Conservation (phyloP, 1,140 invertebrate genomes). For the Drosophila littoralis region DNA sequence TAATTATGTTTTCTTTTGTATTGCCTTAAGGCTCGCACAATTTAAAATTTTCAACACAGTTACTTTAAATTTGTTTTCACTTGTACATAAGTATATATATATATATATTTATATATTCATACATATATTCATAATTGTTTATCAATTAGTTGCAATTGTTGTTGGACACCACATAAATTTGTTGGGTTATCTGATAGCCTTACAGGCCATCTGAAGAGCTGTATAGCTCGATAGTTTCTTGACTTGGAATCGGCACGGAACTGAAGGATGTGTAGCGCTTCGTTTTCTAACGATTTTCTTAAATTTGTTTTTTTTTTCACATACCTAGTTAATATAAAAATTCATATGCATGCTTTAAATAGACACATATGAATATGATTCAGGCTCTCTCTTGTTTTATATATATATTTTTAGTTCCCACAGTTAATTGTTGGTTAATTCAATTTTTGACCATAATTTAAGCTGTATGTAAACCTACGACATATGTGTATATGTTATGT, state of each 20-base stretch:
- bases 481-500: slow-evolving; percentile 40
- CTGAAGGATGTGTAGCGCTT: slow-evolving; percentile 29
- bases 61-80: slow-evolving; percentile 37
- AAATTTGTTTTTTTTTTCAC: slow-evolving; percentile 28
- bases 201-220: slow-evolving; percentile 18
- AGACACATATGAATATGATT: slow-evolving; percentile 68
- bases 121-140: slow-evolving; percentile 24
- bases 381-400: slow-evolving; percentile 75
- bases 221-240: background rate
- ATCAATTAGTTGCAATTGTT: slow-evolving; percentile 37
- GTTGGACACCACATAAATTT: slow-evolving; percentile 44
- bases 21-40: slow-evolving; percentile 65
- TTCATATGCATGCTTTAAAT: slow-evolving; percentile 69
- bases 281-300: slow-evolving; percentile 32
- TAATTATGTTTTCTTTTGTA: slow-evolving; percentile 59
- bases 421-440: slow-evolving; percentile 33
- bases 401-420: slow-evolving; percentile 33
- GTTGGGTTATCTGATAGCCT: slow-evolving; percentile 41
- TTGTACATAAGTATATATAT: slow-evolving; percentile 22
- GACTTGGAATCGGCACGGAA: slow-evolving; percentile 32
- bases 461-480: slow-evolving; percentile 12
- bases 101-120: slow-evolving; percentile 32
- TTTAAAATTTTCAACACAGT: slow-evolving; percentile 78
- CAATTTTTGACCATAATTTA: slow-evolving; percentile 11
- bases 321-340: slow-evolving; percentile 59